Base-by-base conservation (phyloP, 2,888 invertebrate genomes). In the Seira musarum region DNA sequence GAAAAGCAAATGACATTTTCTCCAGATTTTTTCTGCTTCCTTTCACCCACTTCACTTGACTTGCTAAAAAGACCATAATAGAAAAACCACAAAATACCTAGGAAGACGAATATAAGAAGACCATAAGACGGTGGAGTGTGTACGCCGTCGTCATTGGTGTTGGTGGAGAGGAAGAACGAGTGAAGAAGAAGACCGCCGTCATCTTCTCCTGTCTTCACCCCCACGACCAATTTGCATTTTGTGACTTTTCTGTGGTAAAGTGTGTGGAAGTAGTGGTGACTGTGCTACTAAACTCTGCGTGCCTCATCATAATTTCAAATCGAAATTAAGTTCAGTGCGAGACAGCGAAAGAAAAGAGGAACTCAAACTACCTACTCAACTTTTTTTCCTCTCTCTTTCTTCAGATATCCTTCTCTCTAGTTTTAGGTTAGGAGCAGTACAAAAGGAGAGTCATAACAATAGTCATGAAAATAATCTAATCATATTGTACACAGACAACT, bases 391-490 rank as follows among this genome's bases (percentile, higher is more conserved):
- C n/a, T n/a, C n/a, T n/a, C n/a, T n/a, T n/a, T n/a, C n/a, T n/a
- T n/a, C n/a, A n/a, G n/a, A n/a, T n/a, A n/a, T n/a, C 6, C 13
- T 40, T 40, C 40, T 40, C 40, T 40, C 13, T 40, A 40, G 6
- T 8, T 40, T 8, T 40, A 13, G 6, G 40, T 8, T 6, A 8
- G 66, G 66, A 49, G 67, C 46, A 22, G 30, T 17, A 69, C 40
- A 40, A 40, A 8, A 57, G 53, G 25, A 69, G 25, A 63, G 63
- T 67, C 10, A 67, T 69, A 69, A 76, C 68, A 69, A 76, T 57
- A 57, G 57, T 57, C 13, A 57, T 63, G 63, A 21, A 68, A 76
- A 69, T 76, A 69, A 69, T 69, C 67, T 64, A 76, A 76, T 76
- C 76, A 69, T 53, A 19, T 24, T 24, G 71, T 19, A 60, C 17